Conservation (phyloP, 2,113 vertebrate genomes). For the Seriola aureovittata region DNA sequence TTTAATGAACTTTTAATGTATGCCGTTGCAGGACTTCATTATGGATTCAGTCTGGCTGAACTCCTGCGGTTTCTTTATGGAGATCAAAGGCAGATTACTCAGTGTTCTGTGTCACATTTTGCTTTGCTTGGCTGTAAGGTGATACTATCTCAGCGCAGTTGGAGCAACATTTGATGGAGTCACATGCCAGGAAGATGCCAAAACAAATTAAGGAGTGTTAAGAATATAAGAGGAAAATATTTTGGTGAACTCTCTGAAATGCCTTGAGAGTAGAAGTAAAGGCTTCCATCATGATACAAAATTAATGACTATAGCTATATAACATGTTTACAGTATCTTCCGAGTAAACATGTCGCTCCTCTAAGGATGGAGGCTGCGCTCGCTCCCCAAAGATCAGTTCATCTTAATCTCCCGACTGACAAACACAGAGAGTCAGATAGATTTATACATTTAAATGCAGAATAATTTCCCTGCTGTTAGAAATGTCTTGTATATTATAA, state of each 20-base stretch:
- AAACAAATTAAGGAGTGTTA: constrained; percentile 55
- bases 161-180: constrained; percentile 37
- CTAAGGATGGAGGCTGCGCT: background rate
- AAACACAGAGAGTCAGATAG: background rate
- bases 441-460: background rate
- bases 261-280: background rate
- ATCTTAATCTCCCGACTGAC: no score
- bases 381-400: background rate
- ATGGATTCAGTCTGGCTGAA: constrained; percentile 21
- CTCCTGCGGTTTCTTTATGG: constrained; percentile 30
- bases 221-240: constrained; percentile 9
- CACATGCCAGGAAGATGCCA: constrained; percentile 52
- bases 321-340: constrained; percentile 7
- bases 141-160: constrained; percentile 31
- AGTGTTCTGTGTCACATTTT: constrained; percentile 25
- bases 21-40: constrained; percentile 7
- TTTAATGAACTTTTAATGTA: constrained; percentile 26
- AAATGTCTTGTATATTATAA: no score
- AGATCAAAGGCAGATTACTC: constrained; percentile 51
- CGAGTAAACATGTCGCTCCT: background rate
- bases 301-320: background rate
- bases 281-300: constrained; percentile 1
- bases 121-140: constrained; percentile 49
- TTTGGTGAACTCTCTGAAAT: background rate
- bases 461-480: background rate